A percentile compares a stretch with the other conserved stretches of the same genome.
Evolutionary conservation across 2,888 invertebrate genomes (phyloP).

Genomic region (Drosophila testacea): DNA sequence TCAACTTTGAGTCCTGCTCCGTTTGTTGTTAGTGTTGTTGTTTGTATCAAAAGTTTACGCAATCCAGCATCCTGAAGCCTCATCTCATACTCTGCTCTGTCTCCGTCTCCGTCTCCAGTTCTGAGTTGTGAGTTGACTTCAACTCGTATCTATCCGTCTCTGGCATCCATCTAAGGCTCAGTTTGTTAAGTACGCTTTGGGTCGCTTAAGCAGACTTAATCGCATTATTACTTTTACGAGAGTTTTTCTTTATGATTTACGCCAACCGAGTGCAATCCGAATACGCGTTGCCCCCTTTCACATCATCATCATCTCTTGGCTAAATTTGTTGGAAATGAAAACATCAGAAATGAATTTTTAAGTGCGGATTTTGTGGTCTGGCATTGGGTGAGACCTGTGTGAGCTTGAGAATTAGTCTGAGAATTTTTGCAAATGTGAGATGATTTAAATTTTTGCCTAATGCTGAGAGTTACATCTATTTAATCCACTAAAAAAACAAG

Average conservation of each 20-base stretch:
- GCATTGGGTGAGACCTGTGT: conserved; percentile 38
- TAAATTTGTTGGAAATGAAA: conserved; percentile 69
- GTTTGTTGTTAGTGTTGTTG: conserved; percentile 42
- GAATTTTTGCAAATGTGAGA: conserved; percentile 39
- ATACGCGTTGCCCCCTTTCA: conserved; percentile 14
- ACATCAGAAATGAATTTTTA: conserved; percentile 70
- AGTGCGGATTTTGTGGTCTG: conserved; percentile 68
- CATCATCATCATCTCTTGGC: conserved; percentile 18
- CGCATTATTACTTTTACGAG: conserved; percentile 75
- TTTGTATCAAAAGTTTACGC: conserved; percentile 63
- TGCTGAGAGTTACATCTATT: conserved; percentile 14
- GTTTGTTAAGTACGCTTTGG: conserved; percentile 72
- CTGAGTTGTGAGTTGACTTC: conserved; percentile 19
- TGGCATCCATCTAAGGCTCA: conserved; percentile 58
- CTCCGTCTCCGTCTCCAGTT: neutral
- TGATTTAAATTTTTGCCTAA: conserved; percentile 39
- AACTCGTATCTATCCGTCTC: conserved; percentile 43
- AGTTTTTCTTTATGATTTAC: conserved; percentile 74
- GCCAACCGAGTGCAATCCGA: conserved; percentile 50
- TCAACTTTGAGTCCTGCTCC: conserved; percentile 32
- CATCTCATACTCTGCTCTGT: neutral
- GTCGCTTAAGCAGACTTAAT: conserved; percentile 74
- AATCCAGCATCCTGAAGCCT: conserved; percentile 24
- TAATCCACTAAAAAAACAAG: neutral
- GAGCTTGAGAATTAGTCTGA: conserved; percentile 43